Conservation (phyloP, 2,113 vertebrate species). For the Hypanus sabinus region DNA sequence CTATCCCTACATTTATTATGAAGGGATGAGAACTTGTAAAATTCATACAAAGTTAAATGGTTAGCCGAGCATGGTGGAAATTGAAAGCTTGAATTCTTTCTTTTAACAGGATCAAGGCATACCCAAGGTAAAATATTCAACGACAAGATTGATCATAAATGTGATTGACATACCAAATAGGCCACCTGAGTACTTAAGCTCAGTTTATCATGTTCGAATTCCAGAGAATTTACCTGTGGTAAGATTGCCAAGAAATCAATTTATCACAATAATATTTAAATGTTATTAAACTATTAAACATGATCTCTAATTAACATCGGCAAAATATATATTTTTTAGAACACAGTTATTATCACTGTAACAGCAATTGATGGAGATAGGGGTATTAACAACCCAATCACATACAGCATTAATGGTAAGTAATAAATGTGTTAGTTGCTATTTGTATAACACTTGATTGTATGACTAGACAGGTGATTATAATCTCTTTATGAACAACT, state of each 20-base stretch:
- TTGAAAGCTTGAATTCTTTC: background rate
- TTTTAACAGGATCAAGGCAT: constrained; percentile 32
- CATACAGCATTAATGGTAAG: constrained; percentile 19
- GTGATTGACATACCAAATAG: constrained; percentile 29
- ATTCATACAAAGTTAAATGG: background rate
- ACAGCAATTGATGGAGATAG: constrained; percentile 32
- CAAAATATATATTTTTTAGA: constrained; percentile 17
- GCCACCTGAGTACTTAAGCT: background rate
- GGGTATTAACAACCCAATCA: constrained; percentile 32
- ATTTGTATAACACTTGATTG: background rate
- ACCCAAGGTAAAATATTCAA: constrained; percentile 16
- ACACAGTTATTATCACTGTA: constrained; percentile 13
- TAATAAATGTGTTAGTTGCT: background rate
- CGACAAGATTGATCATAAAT: constrained; percentile 8
- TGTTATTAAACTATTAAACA: background rate
- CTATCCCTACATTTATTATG: background rate
- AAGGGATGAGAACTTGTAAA: background rate
- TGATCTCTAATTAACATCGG: background rate
- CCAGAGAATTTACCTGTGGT: constrained; percentile 27
- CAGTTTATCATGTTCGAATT: constrained; percentile 12
- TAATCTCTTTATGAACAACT: background rate
- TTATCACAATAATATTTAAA: background rate
- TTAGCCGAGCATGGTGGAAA: background rate
- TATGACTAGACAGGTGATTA: background rate
- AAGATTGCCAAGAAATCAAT: background rate